A percentile compares a stretch with the other conserved stretches of the same genome.
Conservation (phyloP, 2,888 invertebrate genomes). For the Pecten maximus region DNA sequence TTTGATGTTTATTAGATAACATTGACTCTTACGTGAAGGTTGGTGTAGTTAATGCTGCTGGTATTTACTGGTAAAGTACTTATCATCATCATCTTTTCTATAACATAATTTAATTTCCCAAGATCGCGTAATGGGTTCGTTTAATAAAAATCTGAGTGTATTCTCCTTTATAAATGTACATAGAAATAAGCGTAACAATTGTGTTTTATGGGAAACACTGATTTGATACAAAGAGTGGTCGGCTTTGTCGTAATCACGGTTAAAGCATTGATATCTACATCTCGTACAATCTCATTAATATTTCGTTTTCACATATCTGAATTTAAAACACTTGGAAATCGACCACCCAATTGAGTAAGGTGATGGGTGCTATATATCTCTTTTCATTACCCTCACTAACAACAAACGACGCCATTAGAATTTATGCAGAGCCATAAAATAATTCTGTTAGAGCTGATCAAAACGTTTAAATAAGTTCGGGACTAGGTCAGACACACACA, state of each 20-base stretch:
- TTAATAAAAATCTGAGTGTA: not conserved
- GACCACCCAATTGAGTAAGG: not conserved
- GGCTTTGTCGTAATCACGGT: not conserved
- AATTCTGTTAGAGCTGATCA: not conserved
- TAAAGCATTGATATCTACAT: not conserved
- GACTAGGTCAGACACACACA: too few species aligned
- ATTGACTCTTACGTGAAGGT: too few species aligned
- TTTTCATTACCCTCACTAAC: too few species aligned
- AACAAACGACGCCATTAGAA: too few species aligned
- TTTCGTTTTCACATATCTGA: not conserved
- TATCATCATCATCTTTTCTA: too few species aligned
- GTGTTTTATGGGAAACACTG: not conserved
- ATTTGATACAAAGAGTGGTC: not conserved
- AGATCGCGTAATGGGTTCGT: not conserved
- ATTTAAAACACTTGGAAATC: not conserved
- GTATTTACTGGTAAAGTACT: too few species aligned
- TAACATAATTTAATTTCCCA: not conserved
- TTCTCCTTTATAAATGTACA: too few species aligned
- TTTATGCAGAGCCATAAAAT: not conserved
- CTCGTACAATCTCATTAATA: not conserved
- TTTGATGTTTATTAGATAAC: too few species aligned
- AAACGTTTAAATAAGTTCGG: too few species aligned
- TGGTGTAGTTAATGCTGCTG: too few species aligned
- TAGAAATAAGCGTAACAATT: not conserved
- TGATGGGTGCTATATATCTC: not conserved